Conservation (phyloP, 2,113 vertebrate genomes). For the Nothocercus nigrocapillus region DNA sequence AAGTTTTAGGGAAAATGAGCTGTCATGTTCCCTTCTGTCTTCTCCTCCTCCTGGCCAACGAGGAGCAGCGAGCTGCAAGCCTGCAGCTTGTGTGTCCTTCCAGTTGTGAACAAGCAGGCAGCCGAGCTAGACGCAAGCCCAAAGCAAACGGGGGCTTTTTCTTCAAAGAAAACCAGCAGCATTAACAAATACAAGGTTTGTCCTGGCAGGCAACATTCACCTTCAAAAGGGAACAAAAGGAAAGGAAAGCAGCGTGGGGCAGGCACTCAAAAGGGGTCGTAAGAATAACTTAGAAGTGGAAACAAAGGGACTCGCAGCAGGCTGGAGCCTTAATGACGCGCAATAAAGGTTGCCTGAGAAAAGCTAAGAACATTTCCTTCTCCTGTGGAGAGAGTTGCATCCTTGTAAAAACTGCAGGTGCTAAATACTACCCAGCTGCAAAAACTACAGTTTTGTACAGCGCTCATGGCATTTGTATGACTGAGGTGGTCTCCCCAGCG, state of each 20-base stretch:
- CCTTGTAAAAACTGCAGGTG: not conserved
- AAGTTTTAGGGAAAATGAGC: not conserved
- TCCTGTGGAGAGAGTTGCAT: not conserved
- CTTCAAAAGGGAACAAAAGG: not conserved
- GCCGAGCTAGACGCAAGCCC: not conserved
- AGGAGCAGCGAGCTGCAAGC: not conserved
- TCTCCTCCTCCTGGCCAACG: not conserved
- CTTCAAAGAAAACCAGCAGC: not conserved
- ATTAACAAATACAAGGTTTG: not conserved
- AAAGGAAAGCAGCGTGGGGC: not conserved
- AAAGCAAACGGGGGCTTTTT: not conserved
- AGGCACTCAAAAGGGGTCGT: not conserved
- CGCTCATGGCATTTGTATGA: not conserved
- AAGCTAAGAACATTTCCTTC: not conserved
- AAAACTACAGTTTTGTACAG: not conserved
- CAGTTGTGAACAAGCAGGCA: not conserved
- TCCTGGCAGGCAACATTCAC: not conserved
- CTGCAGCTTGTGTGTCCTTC: not conserved
- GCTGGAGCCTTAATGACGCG: not conserved
- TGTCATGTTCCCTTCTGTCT: not conserved
- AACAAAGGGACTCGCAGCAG: not conserved
- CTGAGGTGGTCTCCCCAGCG: not conserved
- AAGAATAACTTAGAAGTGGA: not conserved
- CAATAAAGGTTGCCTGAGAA: not conserved
- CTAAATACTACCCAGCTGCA: not conserved